A percentile compares a stretch with the other conserved stretches of the same genome.
phyloP scores from a whole-genome alignment of 2,113 vertebrate genomes.

The Hippocampus zosterae region DNA sequence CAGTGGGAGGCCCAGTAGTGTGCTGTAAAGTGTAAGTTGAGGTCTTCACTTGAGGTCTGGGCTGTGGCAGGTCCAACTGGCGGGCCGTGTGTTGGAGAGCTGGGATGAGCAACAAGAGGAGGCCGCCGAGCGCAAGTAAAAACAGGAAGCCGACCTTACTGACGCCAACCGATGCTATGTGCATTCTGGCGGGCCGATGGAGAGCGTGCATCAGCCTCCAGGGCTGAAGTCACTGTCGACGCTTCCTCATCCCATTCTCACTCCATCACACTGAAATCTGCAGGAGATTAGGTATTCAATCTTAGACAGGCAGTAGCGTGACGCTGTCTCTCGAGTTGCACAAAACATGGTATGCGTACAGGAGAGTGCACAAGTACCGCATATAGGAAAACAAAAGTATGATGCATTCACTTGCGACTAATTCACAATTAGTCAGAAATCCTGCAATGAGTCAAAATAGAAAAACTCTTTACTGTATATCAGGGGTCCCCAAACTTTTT shows the following conservation, averaged over 20 bases:
- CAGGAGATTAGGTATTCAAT: neutral
- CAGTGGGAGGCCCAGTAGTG: neutral
- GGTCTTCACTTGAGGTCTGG: constrained; percentile 40
- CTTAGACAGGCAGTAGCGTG: neutral
- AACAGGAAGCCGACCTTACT: constrained; percentile 83
- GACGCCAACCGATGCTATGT: constrained; percentile 69
- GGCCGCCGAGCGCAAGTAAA: constrained; percentile 74
- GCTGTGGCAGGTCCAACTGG: constrained; percentile 47
- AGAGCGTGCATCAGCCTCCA: constrained; percentile 66
- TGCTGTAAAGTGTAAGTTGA: neutral
- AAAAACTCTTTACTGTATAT: too few relatives aligned
- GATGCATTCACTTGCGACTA: too few relatives aligned
- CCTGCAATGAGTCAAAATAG: too few relatives aligned
- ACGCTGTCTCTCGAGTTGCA: too few relatives aligned
- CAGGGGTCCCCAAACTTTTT: too few relatives aligned
- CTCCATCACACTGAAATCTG: constrained; percentile 15
- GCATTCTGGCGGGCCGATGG: constrained; percentile 72
- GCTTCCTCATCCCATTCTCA: constrained; percentile 56
- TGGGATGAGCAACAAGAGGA: constrained; percentile 79
- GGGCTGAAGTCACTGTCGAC: constrained; percentile 56
- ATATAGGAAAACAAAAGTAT: too few relatives aligned
- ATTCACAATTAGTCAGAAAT: too few relatives aligned
- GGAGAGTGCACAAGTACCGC: too few relatives aligned
- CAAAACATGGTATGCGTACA: too few relatives aligned
- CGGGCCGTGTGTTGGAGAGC: constrained; percentile 58